Percentiles rank a stretch among this genome's conserved stretches.
Conservation (phyloP, 92 coral and sea anemone genomes). For the Heliopora coerulea region DNA sequence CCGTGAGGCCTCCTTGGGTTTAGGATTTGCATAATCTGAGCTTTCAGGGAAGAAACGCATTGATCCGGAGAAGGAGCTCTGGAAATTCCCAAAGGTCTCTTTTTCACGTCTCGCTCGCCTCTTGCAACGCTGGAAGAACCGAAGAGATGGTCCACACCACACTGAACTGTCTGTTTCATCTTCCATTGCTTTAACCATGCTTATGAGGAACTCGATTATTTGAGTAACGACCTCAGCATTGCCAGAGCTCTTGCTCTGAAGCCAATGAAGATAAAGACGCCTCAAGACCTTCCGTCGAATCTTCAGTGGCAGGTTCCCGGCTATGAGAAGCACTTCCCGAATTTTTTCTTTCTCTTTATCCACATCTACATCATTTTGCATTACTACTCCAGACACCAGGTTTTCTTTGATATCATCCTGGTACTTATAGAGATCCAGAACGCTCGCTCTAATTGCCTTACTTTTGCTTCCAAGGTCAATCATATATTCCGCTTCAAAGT, state of each 20-base stretch:
- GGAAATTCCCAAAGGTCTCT: conserved; percentile 70
- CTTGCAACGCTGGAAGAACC: conserved; percentile 80
- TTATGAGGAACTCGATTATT: conserved; percentile 83
- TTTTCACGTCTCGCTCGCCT: conserved; percentile 85
- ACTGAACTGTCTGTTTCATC: not conserved
- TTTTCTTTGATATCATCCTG: conserved; percentile 64
- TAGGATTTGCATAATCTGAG: conserved; percentile 57
- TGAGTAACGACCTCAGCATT: conserved; percentile 76
- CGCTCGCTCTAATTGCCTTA: conserved; percentile 89
- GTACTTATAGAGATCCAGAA: conserved; percentile 85
- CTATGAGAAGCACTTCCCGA: conserved; percentile 85
- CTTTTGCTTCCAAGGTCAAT: conserved; percentile 86
- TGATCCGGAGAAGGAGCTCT: conserved; percentile 12
- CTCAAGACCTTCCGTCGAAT: conserved; percentile 79
- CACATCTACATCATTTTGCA: conserved; percentile 59
- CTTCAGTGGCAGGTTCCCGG: conserved; percentile 79
- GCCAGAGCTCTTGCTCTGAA: conserved; percentile 80
- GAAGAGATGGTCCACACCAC: not conserved
- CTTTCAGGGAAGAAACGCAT: conserved; percentile 36
- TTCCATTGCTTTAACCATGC: conserved; percentile 84
- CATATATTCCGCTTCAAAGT: conserved; percentile 81
- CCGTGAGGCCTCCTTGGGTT: conserved; percentile 82
- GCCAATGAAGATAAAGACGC: conserved; percentile 92
- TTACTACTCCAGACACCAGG: conserved; percentile 73
- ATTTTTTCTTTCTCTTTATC: conserved; percentile 80